Evolutionary conservation across 2,113 vertebrate genomes (phyloP), one percentile per base, ranked within the genome.

Genomic region (Macroglossus sobrinus): DNA sequence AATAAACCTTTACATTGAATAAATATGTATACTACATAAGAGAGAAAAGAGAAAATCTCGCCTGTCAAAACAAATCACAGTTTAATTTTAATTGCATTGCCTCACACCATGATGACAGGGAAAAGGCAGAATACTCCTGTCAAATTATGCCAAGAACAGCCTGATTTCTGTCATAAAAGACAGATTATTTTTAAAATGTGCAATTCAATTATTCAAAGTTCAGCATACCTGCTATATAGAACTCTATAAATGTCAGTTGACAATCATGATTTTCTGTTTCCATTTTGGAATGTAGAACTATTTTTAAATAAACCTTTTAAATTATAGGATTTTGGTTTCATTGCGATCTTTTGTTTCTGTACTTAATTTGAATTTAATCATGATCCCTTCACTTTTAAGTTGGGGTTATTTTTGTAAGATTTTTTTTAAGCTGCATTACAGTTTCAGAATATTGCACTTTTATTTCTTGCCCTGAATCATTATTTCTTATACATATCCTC

Each of bases 111-210:
- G 80, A 89, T 97, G 96, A 93, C 93, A 93, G 84, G 79, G 30
- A 71, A 91, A 91, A 93, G 30, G 90, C 84, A 96, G 89, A 43
- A 18, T 53, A 0, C 26, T 81, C 64, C 96, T 97, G 95, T 97
- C 97, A 97, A 95, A 97, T 95, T 87, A 92, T 94, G 66, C 96
- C 96, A 91, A 92, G 45, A 97, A 94, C 95, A 85, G 93, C 64
- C 96, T 95, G 96, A 94, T 91, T 96, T 97, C 95, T 97, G 97
- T 96, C 96, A 90, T 93, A 84, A 97, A 89, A 97, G 96, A 95
- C 93, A 97, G 97, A 97, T 97, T 92, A 97, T 96, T 97, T 97
- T 95, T 96, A 10, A 97, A 97, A 97, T 95, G 87, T 97, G 84
- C 59, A 59, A 96, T 95, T 97, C 96, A 97, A 95, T 98, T 98